A percentile compares a stretch with the other conserved stretches of the same genome.
Evolutionary conservation across 2,113 vertebrate genomes (phyloP).

Genomic region (Bubo scandiacus): DNA sequence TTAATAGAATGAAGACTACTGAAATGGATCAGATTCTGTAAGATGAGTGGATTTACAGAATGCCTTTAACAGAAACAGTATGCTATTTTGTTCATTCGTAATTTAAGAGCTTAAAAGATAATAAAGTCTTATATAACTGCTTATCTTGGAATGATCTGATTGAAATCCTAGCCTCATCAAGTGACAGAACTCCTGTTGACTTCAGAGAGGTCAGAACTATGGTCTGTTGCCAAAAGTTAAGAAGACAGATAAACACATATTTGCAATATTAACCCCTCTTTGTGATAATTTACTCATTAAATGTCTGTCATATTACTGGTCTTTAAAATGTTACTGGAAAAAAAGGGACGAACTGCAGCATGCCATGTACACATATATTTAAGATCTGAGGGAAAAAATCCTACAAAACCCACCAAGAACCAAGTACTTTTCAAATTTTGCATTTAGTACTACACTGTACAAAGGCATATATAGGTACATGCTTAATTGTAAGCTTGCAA

Average conservation of each 20-base stretch:
- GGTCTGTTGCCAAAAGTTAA: background rate
- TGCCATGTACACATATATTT: background rate
- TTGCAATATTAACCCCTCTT: background rate
- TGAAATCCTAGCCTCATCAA: background rate
- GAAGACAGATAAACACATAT: background rate
- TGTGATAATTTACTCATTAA: background rate
- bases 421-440: background rate
- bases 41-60: background rate
- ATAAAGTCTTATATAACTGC: background rate
- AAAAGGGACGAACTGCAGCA: background rate
- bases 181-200: background rate
- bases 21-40: background rate
- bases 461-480: background rate
- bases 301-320: background rate
- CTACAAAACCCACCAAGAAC: background rate
- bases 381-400: background rate
- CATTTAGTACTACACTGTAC: background rate
- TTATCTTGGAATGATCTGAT: background rate
- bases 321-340: background rate
- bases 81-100: background rate
- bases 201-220: background rate
- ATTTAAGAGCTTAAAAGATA: background rate
- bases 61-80: background rate
- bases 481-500: background rate
- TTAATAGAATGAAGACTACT: background rate